Base-by-base conservation (phyloP, 1,140 invertebrate species). In the Chironomus tepperi region DNA sequence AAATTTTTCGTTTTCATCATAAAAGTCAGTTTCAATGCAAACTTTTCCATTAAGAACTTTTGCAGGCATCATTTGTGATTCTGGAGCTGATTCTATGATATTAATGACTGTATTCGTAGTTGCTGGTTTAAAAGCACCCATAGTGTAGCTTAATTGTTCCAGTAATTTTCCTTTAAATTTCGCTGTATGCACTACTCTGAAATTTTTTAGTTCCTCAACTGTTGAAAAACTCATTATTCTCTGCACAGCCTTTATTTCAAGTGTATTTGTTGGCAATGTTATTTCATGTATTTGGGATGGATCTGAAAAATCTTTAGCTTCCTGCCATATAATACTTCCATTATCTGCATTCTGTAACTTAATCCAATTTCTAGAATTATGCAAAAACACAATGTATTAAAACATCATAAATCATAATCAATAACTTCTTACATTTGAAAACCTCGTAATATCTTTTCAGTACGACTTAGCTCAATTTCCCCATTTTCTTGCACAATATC, bases 61-160 rank as follows among this genome's bases (percentile, higher is more conserved):
- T 1, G 97, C 96, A 65, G 98, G 97, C 95, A 99, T 98, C 97
- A 99, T 99, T 85, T 99, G 96, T 76, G 94, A 97, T 84, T 99
- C 97, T 3, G 98, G 97, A 0, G 98, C 98, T 47, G 98, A 97
- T 86, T 99, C 96, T 78, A 99, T 98, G 18, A 96, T 86, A 75
- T 93, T 97, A 83, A 99, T 97, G 98, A 98, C 99, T 5, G 97
- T 99, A 84, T 99, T 99, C 67, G 97, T 99, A 18, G 97, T 99
- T 78, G 97, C 96, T 18, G 97, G 94, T 79, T 99, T 98, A 1
- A 99, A 97, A 84, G 96, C 98, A 64, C 98, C 98, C 89, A 99
- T 99, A 82, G 99, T 96, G 84, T 99, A 99, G 83, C 93, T 95
- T 98, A 98, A 99, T 84, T 99, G 96, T 86, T 96, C 93, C 77